Percentiles rank a stretch among this genome's conserved stretches.
Conservation (phyloP, 1,140 invertebrate genomes). For the Oncopodura yosiiana region DNA sequence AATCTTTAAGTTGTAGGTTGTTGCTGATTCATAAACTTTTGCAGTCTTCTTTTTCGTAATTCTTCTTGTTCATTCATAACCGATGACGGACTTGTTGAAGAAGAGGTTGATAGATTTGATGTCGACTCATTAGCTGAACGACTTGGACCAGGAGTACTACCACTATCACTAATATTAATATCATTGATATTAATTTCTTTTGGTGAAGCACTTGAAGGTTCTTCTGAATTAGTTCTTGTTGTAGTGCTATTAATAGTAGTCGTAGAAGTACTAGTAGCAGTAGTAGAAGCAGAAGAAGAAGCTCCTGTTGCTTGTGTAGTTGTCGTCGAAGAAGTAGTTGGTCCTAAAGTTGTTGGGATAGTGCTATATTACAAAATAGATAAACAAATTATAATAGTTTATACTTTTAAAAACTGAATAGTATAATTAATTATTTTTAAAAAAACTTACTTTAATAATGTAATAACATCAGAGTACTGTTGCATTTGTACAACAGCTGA, state of each 20-base stretch:
- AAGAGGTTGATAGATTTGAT: not conserved
- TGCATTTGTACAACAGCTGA: conserved; percentile 79
- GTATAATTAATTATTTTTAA: not conserved
- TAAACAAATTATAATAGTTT: not conserved
- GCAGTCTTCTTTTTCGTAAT: conserved; percentile 56
- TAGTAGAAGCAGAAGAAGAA: not conserved
- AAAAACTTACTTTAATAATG: conserved; percentile 25
- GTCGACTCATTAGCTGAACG: not conserved
- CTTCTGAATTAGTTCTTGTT: not conserved
- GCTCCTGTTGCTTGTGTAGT: not conserved
- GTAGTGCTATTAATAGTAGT: not conserved
- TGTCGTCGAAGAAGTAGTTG: not conserved
- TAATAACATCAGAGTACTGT: conserved; percentile 64
- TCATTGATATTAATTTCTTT: no score
- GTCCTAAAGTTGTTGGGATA: not conserved
- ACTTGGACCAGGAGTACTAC: conserved; percentile 2
- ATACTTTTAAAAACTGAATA: not conserved
- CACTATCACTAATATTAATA: not conserved
- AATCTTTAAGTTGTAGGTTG: no score
- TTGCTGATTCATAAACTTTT: conserved; percentile 51
- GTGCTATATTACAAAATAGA: not conserved
- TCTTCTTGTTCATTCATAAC: conserved; percentile 42
- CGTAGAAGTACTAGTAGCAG: not conserved
- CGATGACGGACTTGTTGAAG: not conserved
- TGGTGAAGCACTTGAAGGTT: no score